Base-by-base conservation (phyloP, 2,797 vertebrate genomes). In the Glyptemys insculpta region DNA sequence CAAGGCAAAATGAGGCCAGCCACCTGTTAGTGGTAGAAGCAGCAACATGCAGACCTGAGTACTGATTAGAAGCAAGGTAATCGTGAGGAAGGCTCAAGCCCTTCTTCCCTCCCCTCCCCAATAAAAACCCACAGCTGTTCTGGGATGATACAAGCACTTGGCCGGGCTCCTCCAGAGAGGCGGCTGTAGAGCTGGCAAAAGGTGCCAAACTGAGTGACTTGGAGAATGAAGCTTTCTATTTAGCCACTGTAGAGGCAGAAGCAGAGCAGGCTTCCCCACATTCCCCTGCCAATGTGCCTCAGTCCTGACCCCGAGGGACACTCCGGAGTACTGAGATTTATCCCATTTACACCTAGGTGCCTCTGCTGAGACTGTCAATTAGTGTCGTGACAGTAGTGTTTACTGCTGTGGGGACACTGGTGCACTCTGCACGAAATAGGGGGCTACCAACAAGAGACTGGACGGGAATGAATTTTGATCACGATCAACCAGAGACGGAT, bases 401-500 rank as follows among this genome's bases (percentile, higher is more conserved):
- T 44, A 41, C 53, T 9, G 2, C 81, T 14, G 76, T 1, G 0
- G 31, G 68, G 76, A n/a, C n/a, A 0, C 2, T 25, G 29, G 52
- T 1, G 86, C 50, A 54, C 34, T 0, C 1, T 5, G n/a, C n/a
- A 72, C 18, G 10, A 57, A 86, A 90, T 79, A 56, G 1, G 72
- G 88, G 81, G 65, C 34, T 81, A 65, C 74, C 79, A 86, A 44
- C 65, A 94, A 27, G 18, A 83, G 65, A 49, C 6, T 0, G 15
- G 31, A 41, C 6, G 29, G 62, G 91, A 44, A 88, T 37, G 52
- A 87, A 86, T 37, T 12, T 79, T 79, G 49, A 79, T 52, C 81
- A 29, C 44, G 8, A 49, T 47, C 37, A 37, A 23, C 19, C 21
- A 49, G 14, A 15, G 15, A 29, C 44, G 18, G 44, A 29, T 16